Conservation (phyloP, 2,797 vertebrate species). For the Hephaestus fuliginosus region DNA sequence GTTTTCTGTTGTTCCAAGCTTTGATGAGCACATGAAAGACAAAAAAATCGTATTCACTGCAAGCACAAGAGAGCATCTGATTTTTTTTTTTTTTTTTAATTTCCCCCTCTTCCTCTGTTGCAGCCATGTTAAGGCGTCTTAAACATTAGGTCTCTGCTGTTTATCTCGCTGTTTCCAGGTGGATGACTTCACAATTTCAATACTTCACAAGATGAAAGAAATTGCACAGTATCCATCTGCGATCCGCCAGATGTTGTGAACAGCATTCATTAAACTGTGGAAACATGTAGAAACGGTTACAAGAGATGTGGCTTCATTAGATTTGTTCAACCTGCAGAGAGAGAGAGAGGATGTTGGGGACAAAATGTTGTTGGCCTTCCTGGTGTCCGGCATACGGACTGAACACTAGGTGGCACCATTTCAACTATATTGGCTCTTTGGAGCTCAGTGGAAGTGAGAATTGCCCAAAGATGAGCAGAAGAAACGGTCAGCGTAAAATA, state of each 20-base stretch:
- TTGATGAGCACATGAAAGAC: slow-evolving; percentile 51
- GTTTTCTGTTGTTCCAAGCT: slow-evolving; percentile 32
- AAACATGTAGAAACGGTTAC: not conserved
- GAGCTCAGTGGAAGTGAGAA: not conserved
- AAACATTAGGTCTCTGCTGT: slow-evolving; percentile 24
- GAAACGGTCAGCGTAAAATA: not conserved
- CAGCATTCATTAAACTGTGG: slow-evolving; percentile 25
- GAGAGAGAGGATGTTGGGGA: not conserved
- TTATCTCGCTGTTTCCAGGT: slow-evolving; percentile 94
- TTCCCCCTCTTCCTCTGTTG: not conserved
- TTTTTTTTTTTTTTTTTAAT: not conserved
- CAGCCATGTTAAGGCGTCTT: not conserved
- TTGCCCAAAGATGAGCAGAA: not conserved
- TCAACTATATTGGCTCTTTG: slow-evolving; percentile 34
- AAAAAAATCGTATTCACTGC: slow-evolving; percentile 1
- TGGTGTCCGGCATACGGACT: not conserved
- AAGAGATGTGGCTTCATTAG: not conserved
- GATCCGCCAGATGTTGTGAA: slow-evolving; percentile 91
- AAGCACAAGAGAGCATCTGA: slow-evolving; percentile 35
- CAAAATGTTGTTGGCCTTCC: not conserved
- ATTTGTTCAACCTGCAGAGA: not conserved
- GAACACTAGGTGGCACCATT: slow-evolving; percentile 77
- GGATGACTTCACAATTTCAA: slow-evolving; percentile 97
- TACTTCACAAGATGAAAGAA: slow-evolving; percentile 85
- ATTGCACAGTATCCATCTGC: slow-evolving; percentile 99